Base-by-base conservation (phyloP, 2,888 invertebrate species). In the Escarpia spicata region DNA sequence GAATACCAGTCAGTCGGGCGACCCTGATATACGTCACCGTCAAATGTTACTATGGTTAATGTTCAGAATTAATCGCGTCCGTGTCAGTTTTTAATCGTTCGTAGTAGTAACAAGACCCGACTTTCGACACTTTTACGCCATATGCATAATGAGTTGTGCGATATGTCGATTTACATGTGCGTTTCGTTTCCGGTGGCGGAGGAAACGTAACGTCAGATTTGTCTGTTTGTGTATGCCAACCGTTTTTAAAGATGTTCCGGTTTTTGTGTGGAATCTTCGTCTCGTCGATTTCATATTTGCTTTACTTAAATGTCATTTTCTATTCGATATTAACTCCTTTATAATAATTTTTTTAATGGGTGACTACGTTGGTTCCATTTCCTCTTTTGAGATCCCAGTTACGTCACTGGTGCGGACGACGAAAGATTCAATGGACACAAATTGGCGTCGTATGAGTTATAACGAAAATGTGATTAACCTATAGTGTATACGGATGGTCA, bases 31-130 rank as follows among this genome's bases (percentile, higher is more conserved):
- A 75, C 26, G 75, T 75, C 75, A n/a, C 19, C 2, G 75, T 75
- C 75, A 75, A 26, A 26, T 75, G 75, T 75, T 75, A 6, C 19
- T 6, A n/a, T 75, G 75, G 75, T 75, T 75, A 75, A 75, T 26
- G 75, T 75, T 75, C 19, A 75, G 19, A 75, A 75, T 75, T 75
- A n/a, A 75, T 75, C 75, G 75, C 75, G 75, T 75, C 75, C 75
- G 75, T n/a, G 75, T 75, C 75, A 75, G 75, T 75, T 75, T 75
- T 75, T 75, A 75, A 75, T 75, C 75, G 75, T 75, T 26, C 75
- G 26, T 15, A 52, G 26, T 15, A 52, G 52, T 75, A 75, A 75
- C 75, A 19, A 15, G 75, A 75, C 26, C 75, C 26, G 19, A 75
- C 75, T 75, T 75, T 75, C 75, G 75, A 26, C 75, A 26, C 75